Base-by-base conservation (phyloP, 2,797 vertebrate genomes). In the Perodicticus potto region DNA sequence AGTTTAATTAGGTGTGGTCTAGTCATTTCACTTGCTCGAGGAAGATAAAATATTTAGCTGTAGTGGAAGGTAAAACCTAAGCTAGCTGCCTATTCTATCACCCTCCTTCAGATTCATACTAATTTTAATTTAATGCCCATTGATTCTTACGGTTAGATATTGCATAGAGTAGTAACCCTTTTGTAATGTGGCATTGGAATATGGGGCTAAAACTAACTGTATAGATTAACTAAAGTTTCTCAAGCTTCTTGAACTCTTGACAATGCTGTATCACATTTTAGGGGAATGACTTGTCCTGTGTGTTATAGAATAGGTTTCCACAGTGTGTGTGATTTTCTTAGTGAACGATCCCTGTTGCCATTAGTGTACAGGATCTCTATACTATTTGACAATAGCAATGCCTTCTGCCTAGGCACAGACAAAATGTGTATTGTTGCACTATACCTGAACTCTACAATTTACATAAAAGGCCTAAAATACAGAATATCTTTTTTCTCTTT, bases 1-100 rank as follows among this genome's bases (percentile, higher is more conserved):
- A 32, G 95, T 97, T 97, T 96, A 98, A 98, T 98, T 98, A 98
- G 96, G 27, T 89, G 89, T 96, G 96, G 95, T 97, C 97, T 97
- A 95, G 95, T 98, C 95, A 93, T 97, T 97, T 97, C 93, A 96
- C 98, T 95, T 96, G 91, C 87, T 92, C 70, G 40, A 94, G 82
- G 92, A 97, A 97, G 97, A 98, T 98, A 97, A 97, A 98, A 97
- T 97, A 93, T 97, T 97, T 98, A 97, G 91, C 94, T 85, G 59
- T 69, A 78, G 93, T 92, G 83, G 96, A 97, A 98, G 89, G 72
- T 96, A 97, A 97, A 95, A 83, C 93, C 86, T 98, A 97, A 97
- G 98, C 96, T 94, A 95, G 63, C 72, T 76, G 59, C 61, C 86
- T 86, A 43, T 81, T 90, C 77, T 78, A 40, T 85, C 63, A 90